A percentile compares a stretch with the other conserved stretches of the same genome.
Evolutionary conservation across 2,888 invertebrate genomes (phyloP).

Genomic region (Plutella xylostella): DNA sequence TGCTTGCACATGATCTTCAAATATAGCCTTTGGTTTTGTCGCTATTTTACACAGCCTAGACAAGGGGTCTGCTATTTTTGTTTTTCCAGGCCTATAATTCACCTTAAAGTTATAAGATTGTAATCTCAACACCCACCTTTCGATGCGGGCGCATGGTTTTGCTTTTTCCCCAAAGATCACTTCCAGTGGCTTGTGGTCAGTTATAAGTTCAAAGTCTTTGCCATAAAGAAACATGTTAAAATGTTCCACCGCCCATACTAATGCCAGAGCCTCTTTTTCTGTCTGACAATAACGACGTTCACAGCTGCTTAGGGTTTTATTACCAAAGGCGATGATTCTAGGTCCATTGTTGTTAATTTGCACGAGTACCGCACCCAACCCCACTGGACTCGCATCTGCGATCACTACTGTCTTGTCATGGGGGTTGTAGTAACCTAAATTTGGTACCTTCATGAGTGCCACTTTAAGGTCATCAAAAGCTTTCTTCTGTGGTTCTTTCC

Average conservation of each 20-base stretch:
- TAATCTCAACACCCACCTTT: slow-evolving; percentile 27
- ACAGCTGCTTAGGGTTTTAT: slow-evolving; percentile 19
- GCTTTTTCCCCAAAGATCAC: slow-evolving; percentile 24
- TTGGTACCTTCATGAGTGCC: slow-evolving; percentile 1
- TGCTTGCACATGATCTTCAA: not conserved
- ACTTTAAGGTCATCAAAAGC: slow-evolving; percentile 4
- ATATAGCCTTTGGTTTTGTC: not conserved
- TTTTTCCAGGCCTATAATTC: slow-evolving; percentile 21
- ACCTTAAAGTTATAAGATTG: slow-evolving; percentile 25
- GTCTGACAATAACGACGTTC: slow-evolving; percentile 23
- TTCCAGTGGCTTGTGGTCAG: slow-evolving; percentile 34
- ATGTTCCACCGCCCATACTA: too few species aligned
- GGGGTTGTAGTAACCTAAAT: slow-evolving; percentile 5
- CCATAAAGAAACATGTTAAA: slow-evolving; percentile 22
- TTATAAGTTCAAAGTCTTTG: slow-evolving; percentile 25
- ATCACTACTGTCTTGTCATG: slow-evolving; percentile 4
- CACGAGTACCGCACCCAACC: slow-evolving; percentile 18
- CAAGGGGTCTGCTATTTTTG: slow-evolving; percentile 21
- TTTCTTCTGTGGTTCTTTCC: not conserved
- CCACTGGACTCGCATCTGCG: slow-evolving; percentile 20
- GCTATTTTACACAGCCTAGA: slow-evolving; percentile 15
- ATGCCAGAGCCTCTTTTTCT: slow-evolving; percentile 25
- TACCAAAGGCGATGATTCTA: slow-evolving; percentile 23
- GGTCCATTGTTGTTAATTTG: slow-evolving; percentile 16
- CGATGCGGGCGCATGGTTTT: slow-evolving; percentile 29